Evolutionary conservation across 1,140 invertebrate genomes (phyloP), one percentile per base, ranked within the genome.

Genomic region (Reticulitermes speratus): DNA sequence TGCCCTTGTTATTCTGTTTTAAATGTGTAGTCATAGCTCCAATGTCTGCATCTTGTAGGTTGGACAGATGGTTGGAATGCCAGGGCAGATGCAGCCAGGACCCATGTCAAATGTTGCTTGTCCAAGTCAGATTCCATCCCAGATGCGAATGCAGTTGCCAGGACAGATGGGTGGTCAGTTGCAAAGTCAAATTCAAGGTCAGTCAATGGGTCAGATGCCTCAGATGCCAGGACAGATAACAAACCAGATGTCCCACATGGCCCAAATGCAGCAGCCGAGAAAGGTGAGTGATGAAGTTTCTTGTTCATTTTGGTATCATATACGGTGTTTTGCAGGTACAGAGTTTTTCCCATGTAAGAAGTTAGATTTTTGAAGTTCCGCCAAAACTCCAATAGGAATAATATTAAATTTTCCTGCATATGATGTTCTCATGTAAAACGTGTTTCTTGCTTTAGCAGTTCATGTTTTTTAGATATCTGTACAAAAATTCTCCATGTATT

Each of bases 141-240:
- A 45, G 52, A 84, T 84, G 48, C 44, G 83, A 52, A 88, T 88
- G n/a, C 88, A 87, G 87, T 88, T 89, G 87, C 85, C 84, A 23
- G 86, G 83, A 38, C 88, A 88, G 84, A 88, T 87, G 88, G 82
- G 92, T 88, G 92, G 93, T 48, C 93, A 86, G 85, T 93, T 93
- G 8, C 90, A 90, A 88, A 88, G 89, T 32, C 88, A 88, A 59
- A 90, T 91, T 86, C 88, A 88, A 69, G 89, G 89, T 11, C 89
- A 89, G 59, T 89, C 91, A 88, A 45, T 69, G 21, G 88, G 89
- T 16, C 90, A 84, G 88, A 87, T 88, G 75, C 48, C 87, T 38
- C 92, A 91, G 89, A 92, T 93, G 89, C 90, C 90, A 86, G 91
- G 90, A 87, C 92, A 92, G 87, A 91, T 91, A 89, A 48, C 82